Percentiles rank a stretch among this genome's conserved stretches.
Evolutionary conservation across 2,797 vertebrate genomes (phyloP).

Genomic region (Chlorospingus semifuscus): DNA sequence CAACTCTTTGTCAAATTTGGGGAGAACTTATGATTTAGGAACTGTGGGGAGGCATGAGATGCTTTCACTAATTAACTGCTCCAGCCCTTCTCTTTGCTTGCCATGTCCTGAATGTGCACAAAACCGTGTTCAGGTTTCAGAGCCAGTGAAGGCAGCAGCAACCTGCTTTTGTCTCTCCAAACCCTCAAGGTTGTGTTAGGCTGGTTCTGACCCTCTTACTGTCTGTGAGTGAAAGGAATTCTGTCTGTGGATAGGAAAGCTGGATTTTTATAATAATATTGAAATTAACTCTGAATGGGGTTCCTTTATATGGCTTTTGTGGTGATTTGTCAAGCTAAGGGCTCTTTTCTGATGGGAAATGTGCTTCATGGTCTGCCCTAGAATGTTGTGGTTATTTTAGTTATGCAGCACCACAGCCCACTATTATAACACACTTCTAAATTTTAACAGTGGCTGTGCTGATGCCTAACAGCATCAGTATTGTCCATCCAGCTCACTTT

Average conservation of each 20-base stretch:
- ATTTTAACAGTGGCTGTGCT: background rate
- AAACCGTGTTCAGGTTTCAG: background rate
- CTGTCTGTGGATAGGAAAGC: background rate
- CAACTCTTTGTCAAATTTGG: background rate
- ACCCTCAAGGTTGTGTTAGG: accelerated
- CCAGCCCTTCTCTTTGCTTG: background rate
- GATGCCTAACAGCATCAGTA: background rate
- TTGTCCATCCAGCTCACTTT: background rate
- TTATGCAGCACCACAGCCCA: background rate
- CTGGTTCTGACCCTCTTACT: background rate
- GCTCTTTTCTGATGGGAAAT: background rate
- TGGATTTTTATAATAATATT: background rate
- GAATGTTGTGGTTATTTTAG: background rate
- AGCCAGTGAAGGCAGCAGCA: background rate
- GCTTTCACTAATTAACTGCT: background rate
- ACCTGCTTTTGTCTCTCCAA: background rate
- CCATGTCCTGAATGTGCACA: background rate
- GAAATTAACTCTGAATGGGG: background rate
- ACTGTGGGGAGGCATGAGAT: background rate
- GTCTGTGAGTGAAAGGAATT: background rate
- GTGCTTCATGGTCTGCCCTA: background rate
- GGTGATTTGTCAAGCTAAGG: background rate
- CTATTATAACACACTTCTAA: background rate
- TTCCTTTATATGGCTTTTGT: background rate
- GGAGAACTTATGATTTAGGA: background rate